Evolutionary conservation across 2,888 invertebrate species (phyloP).

Genomic region (Coelogynopora nodosa): DNA sequence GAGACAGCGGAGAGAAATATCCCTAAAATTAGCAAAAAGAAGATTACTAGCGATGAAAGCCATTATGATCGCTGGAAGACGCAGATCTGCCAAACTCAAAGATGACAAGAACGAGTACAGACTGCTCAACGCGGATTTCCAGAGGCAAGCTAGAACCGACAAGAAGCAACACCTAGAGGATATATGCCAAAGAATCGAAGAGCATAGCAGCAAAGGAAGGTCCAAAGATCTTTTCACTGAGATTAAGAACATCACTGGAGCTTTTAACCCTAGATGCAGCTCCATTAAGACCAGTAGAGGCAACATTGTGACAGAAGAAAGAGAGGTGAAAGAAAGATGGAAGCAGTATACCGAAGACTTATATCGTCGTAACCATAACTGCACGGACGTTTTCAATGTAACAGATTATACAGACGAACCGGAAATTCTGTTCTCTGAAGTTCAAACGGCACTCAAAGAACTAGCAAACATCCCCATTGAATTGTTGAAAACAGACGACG

Average conservation of each 20-base stretch:
- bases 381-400: not conserved
- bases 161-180: not conserved
- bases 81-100: too few relatives aligned
- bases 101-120: too few relatives aligned
- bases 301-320: not conserved
- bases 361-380: not conserved
- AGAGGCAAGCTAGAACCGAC: not conserved
- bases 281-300: not conserved
- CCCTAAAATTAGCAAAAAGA: not conserved
- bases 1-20: not conserved
- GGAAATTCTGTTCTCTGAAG: not conserved
- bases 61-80: too few relatives aligned
- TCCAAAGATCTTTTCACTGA: conserved; percentile 16
- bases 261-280: conserved; percentile 21
- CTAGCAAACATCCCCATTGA: not conserved
- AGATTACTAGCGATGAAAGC: not conserved
- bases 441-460: not conserved
- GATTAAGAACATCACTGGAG: not conserved
- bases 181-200: not conserved
- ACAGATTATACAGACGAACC: not conserved
- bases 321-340: conserved; percentile 4
- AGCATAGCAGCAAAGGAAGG: not conserved
- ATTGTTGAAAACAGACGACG: not conserved
- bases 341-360: not conserved
- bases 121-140: not conserved